These are phyloP conservation scores for Struthio camelus DNA, from an alignment of 2,113 vertebrate species.

Conservation along the genomic window DNA sequence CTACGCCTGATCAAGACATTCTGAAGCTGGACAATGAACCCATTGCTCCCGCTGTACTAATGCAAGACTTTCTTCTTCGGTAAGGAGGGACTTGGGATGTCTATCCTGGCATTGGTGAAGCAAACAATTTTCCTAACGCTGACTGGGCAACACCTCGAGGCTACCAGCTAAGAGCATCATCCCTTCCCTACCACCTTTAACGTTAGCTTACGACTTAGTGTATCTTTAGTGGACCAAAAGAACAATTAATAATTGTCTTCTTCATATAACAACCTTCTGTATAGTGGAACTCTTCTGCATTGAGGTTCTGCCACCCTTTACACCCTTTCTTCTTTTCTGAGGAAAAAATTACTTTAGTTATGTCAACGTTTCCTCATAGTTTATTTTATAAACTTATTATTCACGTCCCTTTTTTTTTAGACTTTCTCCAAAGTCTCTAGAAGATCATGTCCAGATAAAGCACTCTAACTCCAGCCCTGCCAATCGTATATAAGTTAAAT, in stretches of 20 bases:
- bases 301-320: accelerated
- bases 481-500: background rate
- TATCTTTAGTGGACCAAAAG: background rate
- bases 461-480: background rate
- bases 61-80: background rate
- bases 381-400: background rate
- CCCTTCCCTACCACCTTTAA: background rate
- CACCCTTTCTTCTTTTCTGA: background rate
- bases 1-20: background rate
- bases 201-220: background rate
- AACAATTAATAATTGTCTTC: background rate
- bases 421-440: background rate
- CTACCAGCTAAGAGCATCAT: background rate
- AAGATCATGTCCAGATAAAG: background rate
- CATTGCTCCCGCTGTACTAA: background rate
- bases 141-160: too few species aligned
- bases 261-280: background rate
- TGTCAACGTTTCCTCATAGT: too few species aligned
- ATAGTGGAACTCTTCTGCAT: background rate
- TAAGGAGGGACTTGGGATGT: background rate
- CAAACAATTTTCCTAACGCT: background rate
- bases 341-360: accelerated
- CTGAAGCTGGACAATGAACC: background rate
- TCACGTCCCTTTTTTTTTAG: background rate
- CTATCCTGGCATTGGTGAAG: background rate